A percentile compares a stretch with the other conserved stretches of the same genome.
Conservation (phyloP, 2,797 vertebrate species). For the Merluccius polli region DNA sequence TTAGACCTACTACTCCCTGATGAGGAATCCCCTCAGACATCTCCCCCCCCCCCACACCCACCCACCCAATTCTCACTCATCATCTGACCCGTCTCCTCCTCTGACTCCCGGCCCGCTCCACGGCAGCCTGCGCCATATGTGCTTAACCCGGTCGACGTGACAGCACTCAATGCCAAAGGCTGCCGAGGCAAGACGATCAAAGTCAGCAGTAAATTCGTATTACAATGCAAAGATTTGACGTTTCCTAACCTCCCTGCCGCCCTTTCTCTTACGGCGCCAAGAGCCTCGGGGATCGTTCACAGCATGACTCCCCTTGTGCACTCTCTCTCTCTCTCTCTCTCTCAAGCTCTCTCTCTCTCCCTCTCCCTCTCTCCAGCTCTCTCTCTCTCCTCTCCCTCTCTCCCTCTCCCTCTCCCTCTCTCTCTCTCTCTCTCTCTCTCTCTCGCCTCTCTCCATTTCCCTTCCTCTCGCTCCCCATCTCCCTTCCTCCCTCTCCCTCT, state of each 20-base stretch:
- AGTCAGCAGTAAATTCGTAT: slow-evolving; percentile 82
- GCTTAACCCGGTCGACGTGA: slow-evolving; percentile 73
- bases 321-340: not conserved
- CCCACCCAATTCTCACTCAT: slow-evolving; percentile 25
- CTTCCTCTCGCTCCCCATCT: not conserved
- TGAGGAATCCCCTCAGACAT: slow-evolving; percentile 51
- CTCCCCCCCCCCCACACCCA: slow-evolving; percentile 37
- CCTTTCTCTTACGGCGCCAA: slow-evolving; percentile 74
- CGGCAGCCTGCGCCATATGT: slow-evolving; percentile 69
- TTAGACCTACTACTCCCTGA: slow-evolving; percentile 47
- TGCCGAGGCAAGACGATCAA: slow-evolving; percentile 79
- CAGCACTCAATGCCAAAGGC: slow-evolving; percentile 79
- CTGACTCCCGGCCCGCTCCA: slow-evolving; percentile 42
- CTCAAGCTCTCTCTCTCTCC: too few species aligned
- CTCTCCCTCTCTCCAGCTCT: too few species aligned
- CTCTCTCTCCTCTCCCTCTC: too few species aligned
- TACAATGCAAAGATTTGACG: slow-evolving; percentile 79
- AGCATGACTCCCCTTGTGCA: slow-evolving; percentile 30
- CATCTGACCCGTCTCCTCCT: slow-evolving; percentile 50
- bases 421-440: not conserved
- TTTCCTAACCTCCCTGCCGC: slow-evolving; percentile 76
- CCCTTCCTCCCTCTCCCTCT: too few species aligned
- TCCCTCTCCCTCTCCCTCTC: too few species aligned
- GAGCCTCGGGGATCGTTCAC: slow-evolving; percentile 69
- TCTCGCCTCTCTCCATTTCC: not conserved